Base-by-base conservation (phyloP, 2,113 vertebrate genomes). In the Phocoena phocoena region DNA sequence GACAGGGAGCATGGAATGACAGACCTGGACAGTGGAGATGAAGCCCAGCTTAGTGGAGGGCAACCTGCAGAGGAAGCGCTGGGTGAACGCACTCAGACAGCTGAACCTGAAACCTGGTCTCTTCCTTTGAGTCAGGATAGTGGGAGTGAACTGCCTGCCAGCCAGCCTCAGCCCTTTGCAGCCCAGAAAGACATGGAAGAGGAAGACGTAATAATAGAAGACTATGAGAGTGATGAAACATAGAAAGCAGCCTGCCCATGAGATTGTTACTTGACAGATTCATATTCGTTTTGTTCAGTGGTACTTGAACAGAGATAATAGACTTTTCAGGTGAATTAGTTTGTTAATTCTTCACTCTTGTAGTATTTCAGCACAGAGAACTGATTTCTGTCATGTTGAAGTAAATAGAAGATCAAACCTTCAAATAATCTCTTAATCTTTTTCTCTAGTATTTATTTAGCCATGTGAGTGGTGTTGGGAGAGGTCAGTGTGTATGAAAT, bases 151-250 rank as follows among this genome's bases (percentile, higher is more conserved):
- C 98, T 99, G 12, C 98, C 98, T 0, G 84, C 98, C 97, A 99
- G 99, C 97, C 99, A 99, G 95, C 99, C 99, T 13, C 99, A 99
- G 92, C 99, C 99, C 8, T 88, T 98, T 5, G 93, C 98, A 26
- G 96, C 97, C 9, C 98, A 99, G 83, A 98, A 93, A 47, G 85
- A 99, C 13, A 15, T 98, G 77, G 99, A 99, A 26, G 99, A 99
- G 2, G 99, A 99, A 0, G 99, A 99, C 2, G 9, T 99, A 55
- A 38, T 97, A 33, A 99, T 99, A 84, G 99, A 99, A 95, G 99
- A 99, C 50, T 99, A 98, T 28, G 99, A 99, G 90, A 99, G 99
- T 55, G 99, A 99, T 84, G 99, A 96, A 98, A 77, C 65, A 0
- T 90, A 96, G 8, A 23, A 47, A 0, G 6, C 73, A 44, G 53